A percentile compares a stretch with the other conserved stretches of the same genome.
Evolutionary conservation across 2,113 vertebrate genomes (phyloP).

Genomic region (Tachysurus fulvidraco): DNA sequence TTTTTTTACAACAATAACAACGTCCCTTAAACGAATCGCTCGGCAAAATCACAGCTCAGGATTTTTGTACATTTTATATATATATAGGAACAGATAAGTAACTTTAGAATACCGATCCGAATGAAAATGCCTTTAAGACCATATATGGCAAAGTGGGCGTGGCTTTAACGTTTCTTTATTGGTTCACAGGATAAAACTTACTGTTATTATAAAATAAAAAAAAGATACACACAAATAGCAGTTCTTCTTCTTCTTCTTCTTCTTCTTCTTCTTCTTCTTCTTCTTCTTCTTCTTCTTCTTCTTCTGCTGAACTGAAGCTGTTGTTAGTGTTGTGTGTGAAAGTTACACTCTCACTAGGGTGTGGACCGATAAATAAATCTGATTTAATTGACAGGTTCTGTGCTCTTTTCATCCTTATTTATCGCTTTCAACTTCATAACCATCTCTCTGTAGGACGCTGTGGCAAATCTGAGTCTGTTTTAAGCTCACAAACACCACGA

Average conservation of each 20-base stretch:
- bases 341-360: background rate
- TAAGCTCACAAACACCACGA: background rate
- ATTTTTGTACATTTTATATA: background rate
- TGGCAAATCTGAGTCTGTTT: background rate
- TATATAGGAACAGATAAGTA: background rate
- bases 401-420: background rate
- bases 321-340: background rate
- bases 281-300: background rate
- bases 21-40: background rate
- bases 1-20: background rate
- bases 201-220: background rate
- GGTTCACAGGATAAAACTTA: background rate
- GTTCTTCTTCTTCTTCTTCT: background rate
- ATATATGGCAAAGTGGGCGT: background rate
- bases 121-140: background rate
- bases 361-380: background rate
- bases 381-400: conserved; percentile 17
- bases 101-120: background rate
- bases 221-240: background rate
- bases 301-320: background rate
- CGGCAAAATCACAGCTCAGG: background rate
- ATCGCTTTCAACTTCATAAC: background rate
- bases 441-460: background rate
- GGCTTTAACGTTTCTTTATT: background rate
- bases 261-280: too few species aligned